Evolutionary conservation across 2,888 invertebrate species (phyloP).

Genomic region (Prionchulus punctatus): DNA sequence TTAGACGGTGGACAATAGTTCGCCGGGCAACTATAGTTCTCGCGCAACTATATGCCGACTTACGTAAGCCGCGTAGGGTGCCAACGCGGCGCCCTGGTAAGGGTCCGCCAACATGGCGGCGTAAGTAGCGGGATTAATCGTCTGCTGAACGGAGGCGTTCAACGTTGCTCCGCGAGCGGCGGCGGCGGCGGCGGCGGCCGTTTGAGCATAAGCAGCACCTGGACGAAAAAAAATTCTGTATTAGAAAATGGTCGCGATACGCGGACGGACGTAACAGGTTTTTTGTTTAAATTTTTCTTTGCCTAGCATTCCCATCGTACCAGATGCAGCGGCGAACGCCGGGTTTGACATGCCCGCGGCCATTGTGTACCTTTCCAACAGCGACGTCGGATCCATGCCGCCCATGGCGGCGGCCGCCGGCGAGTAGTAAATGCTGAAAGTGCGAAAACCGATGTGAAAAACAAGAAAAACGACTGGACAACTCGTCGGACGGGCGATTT

Average conservation of each 20-base stretch:
- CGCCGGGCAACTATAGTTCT: too few relatives aligned
- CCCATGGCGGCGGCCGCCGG: neutral
- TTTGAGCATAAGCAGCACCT: slow-evolving; percentile 1
- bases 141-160: too few relatives aligned
- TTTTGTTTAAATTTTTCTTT: neutral
- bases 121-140: too few relatives aligned
- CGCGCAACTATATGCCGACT: too few relatives aligned
- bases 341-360: too few relatives aligned
- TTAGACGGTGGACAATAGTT: too few relatives aligned
- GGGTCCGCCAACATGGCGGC: slow-evolving; percentile 3
- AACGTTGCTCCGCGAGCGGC: neutral
- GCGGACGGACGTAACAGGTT: neutral
- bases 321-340: neutral
- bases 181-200: neutral
- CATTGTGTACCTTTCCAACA: too few relatives aligned
- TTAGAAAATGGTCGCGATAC: neutral
- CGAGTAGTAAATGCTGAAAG: neutral
- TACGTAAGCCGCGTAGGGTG: slow-evolving; percentile 10
- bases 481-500: too few relatives aligned
- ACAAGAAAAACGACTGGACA: too few relatives aligned
- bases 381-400: neutral
- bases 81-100: slow-evolving; percentile 5
- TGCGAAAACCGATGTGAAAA: too few relatives aligned
- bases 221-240: neutral
- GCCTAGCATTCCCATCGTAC: too few relatives aligned